A percentile compares a stretch with the other conserved stretches of the same genome.
Conservation (phyloP, 2,113 vertebrate species). For the Cavia aperea region DNA sequence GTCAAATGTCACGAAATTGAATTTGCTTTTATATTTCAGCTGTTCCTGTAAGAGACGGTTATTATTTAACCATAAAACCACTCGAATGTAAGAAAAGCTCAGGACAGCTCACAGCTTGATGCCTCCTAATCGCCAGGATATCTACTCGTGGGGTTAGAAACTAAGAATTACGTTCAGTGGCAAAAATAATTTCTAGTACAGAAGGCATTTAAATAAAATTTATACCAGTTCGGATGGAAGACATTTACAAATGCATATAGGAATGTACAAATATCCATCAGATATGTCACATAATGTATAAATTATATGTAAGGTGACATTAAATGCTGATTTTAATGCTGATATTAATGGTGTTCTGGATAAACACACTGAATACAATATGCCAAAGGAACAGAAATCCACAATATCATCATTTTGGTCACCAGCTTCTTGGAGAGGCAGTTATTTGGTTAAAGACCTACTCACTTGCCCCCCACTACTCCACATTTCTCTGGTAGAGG, state of each 20-base stretch:
- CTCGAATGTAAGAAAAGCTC: slow-evolving; percentile 11
- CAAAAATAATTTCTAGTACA: slow-evolving; percentile 19
- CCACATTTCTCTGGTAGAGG: neutral
- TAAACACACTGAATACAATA: neutral
- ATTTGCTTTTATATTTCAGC: slow-evolving; percentile 77
- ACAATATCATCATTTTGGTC: neutral
- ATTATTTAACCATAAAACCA: slow-evolving; percentile 44
- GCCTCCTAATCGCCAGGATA: neutral
- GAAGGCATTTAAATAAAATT: slow-evolving; percentile 40
- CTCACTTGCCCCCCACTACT: neutral
- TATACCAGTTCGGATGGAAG: neutral
- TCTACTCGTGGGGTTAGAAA: slow-evolving; percentile 31
- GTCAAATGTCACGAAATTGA: slow-evolving; percentile 84
- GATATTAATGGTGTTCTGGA: neutral
- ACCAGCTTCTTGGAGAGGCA: neutral
- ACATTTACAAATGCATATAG: neutral
- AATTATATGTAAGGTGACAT: neutral
- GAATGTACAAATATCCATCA: neutral
- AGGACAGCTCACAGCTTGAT: neutral
- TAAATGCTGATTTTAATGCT: slow-evolving; percentile 10
- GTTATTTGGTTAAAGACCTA: neutral
- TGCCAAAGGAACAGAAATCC: slow-evolving; percentile 1
- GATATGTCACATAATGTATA: neutral
- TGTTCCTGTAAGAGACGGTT: slow-evolving; percentile 79
- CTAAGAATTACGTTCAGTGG: slow-evolving; percentile 30